A percentile compares a stretch with the other conserved stretches of the same genome.
phyloP scores from a whole-genome alignment of 1,140 invertebrate genomes.

The Neodiprion lecontei region DNA sequence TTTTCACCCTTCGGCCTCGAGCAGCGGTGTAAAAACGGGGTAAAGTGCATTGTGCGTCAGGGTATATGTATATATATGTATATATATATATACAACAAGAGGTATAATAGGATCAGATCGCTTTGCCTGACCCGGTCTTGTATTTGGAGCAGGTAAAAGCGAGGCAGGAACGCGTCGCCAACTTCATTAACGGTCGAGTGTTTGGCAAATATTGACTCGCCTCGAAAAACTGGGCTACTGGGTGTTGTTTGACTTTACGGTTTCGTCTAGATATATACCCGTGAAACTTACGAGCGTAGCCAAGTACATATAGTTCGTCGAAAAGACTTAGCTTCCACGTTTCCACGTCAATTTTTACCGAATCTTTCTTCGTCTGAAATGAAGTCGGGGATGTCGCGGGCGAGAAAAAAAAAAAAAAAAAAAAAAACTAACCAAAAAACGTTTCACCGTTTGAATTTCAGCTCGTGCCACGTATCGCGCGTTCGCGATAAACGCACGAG shows the following conservation, averaged over 20 bases:
- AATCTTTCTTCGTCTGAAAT: conserved; percentile 6
- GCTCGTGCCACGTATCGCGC: too few species aligned
- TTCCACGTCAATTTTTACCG: conserved; percentile 1
- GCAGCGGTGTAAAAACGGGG: conserved; percentile 14
- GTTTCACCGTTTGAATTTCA: too few species aligned
- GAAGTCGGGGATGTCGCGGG: conserved; percentile 10
- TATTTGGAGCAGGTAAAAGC: conserved; percentile 49
- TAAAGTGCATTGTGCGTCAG: not conserved
- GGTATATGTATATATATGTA: too few species aligned
- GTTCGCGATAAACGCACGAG: too few species aligned
- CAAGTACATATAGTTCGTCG: not conserved
- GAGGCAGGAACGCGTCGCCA: conserved; percentile 32
- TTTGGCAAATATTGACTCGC: conserved; percentile 57
- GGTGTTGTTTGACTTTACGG: conserved; percentile 15
- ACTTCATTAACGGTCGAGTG: conserved; percentile 54
- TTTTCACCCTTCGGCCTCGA: conserved; percentile 17
- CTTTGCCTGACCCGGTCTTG: conserved; percentile 24
- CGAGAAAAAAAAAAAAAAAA: too few species aligned
- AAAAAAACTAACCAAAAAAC: too few species aligned
- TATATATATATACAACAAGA: too few species aligned
- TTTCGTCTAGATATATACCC: too few species aligned
- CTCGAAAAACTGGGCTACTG: conserved; percentile 48
- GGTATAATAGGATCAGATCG: not conserved
- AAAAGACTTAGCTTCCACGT: conserved; percentile 1
- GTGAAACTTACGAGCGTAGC: not conserved